A percentile compares a stretch with the other conserved stretches of the same genome.
Evolutionary conservation across 2,797 vertebrate genomes (phyloP).

Genomic region (Gymnodraco acuticeps): DNA sequence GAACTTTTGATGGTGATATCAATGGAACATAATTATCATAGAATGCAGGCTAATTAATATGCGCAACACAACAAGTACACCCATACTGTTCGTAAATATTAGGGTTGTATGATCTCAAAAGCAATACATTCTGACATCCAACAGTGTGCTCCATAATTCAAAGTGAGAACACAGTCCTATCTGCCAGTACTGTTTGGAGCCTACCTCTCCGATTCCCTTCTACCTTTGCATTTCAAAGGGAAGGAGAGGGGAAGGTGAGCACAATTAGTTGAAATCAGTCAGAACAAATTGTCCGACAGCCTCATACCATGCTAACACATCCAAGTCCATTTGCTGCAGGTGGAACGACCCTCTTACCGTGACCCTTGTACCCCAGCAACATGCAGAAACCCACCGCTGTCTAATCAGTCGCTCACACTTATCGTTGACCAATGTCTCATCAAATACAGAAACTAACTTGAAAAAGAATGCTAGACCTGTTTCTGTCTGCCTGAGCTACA

Average conservation of each 20-base stretch:
- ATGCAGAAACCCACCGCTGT: constrained; percentile 46
- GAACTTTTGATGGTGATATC: constrained; percentile 30
- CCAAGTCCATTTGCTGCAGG: constrained; percentile 69
- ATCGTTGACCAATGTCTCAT: constrained; percentile 66
- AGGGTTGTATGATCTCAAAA: constrained; percentile 66
- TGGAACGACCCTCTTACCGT: constrained; percentile 61
- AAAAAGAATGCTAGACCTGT: constrained; percentile 76
- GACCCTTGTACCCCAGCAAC: constrained; percentile 54
- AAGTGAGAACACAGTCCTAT: constrained; percentile 79
- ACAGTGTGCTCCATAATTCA: constrained; percentile 79
- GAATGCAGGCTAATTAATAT: constrained; percentile 58
- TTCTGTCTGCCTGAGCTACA: constrained; percentile 75
- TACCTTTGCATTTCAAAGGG: constrained; percentile 83
- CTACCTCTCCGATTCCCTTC: constrained; percentile 63
- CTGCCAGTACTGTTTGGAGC: constrained; percentile 79
- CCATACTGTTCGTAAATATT: constrained; percentile 72
- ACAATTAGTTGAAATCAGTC: constrained; percentile 84
- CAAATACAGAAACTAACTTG: constrained; percentile 69
- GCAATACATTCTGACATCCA: constrained; percentile 70
- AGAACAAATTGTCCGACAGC: constrained; percentile 84
- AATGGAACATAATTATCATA: constrained; percentile 28
- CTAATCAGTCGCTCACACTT: constrained; percentile 65
- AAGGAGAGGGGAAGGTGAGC: constrained; percentile 82
- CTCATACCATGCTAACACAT: constrained; percentile 57
- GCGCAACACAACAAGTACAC: constrained; percentile 65